Percentiles rank a stretch among this genome's conserved stretches.
Evolutionary conservation across 92 coral and sea anemone species (phyloP).

Genomic region (Virgularia gustaviana): DNA sequence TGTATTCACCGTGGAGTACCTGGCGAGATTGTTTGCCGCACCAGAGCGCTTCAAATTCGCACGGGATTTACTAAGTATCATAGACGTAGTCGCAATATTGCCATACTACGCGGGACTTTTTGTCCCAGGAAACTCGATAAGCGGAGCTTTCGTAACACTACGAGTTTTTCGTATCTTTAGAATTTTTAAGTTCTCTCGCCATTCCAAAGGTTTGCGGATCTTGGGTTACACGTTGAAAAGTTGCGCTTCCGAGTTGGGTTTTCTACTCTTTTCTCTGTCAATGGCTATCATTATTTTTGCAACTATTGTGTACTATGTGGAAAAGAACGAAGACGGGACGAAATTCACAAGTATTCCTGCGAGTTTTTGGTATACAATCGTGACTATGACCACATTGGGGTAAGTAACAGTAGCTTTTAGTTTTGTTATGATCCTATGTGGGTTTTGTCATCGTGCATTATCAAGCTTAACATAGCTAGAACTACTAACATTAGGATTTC

Average conservation of each 20-base stretch:
- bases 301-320: conserved; percentile 97
- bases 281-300: conserved; percentile 99
- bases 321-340: conserved; percentile 67
- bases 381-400: conserved; percentile 99
- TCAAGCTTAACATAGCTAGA: neutral
- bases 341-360: conserved; percentile 96
- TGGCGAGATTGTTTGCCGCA: conserved; percentile 93
- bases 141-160: conserved; percentile 98
- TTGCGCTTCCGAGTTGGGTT: conserved; percentile 97
- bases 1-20: conserved; percentile 91
- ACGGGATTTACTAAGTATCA: conserved; percentile 85
- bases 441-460: neutral
- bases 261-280: conserved; percentile 87
- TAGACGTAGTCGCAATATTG: conserved; percentile 92
- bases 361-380: conserved; percentile 97
- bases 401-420: conserved; percentile 53
- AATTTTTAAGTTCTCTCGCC: conserved; percentile 99
- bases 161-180: conserved; percentile 99
- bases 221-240: conserved; percentile 93
- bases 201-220: conserved; percentile 95
- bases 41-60: conserved; percentile 92
- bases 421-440: neutral
- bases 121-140: conserved; percentile 90
- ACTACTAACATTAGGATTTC: neutral
- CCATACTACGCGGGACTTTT: conserved; percentile 92